These are phyloP conservation scores for Odocoileus virginianus DNA, from an alignment of 2,113 vertebrate species.

Conservation along the genomic window DNA sequence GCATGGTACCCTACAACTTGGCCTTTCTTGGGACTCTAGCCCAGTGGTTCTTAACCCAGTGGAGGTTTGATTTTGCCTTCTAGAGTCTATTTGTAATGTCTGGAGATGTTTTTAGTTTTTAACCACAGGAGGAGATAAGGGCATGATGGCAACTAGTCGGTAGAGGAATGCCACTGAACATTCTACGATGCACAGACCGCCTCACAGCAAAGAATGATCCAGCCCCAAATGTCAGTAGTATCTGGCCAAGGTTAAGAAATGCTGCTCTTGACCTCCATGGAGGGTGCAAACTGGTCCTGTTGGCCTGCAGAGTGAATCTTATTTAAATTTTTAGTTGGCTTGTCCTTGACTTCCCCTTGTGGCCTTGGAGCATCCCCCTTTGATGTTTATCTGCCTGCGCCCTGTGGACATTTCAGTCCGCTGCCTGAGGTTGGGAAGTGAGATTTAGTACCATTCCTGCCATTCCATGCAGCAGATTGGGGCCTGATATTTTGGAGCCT, in stretches of 20 bases:
- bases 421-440: background rate
- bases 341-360: background rate
- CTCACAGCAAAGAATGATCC: background rate
- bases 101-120: background rate
- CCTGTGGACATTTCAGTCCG: background rate
- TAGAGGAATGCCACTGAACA: too few species aligned
- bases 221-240: background rate
- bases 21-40: background rate
- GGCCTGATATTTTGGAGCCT: background rate
- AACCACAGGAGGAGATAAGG: background rate
- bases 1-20: background rate
- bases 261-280: background rate
- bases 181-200: accelerated
- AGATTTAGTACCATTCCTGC: background rate
- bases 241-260: too few species aligned
- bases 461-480: background rate
- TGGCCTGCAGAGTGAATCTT: background rate
- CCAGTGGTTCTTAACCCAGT: background rate
- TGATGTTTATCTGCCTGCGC: background rate
- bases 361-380: accelerated
- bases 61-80: background rate
- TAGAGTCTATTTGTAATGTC: background rate
- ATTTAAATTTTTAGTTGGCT: background rate
- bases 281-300: background rate
- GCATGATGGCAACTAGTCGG: background rate